Base-by-base conservation (phyloP, 2,797 vertebrate species). In the Notolabrus celidotus region DNA sequence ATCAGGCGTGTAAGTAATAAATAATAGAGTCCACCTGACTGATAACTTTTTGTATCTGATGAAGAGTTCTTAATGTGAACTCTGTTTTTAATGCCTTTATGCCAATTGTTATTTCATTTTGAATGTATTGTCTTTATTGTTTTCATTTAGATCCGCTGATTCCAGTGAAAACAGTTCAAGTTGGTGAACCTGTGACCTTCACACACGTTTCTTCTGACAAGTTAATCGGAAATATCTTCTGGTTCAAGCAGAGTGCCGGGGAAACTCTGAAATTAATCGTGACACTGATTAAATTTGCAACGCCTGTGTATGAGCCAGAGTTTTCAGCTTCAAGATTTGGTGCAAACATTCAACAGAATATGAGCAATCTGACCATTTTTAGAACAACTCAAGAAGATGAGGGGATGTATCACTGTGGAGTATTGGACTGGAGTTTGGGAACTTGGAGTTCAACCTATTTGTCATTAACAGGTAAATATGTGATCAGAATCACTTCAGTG, bases 341-440 rank as follows among this genome's bases (percentile, higher is more conserved):
- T 1, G 10, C 0, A 12, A 46, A 27, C 5, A 2, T 0, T 16
- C 0, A 8, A 10, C 2, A 27, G 0, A 56, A 10, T 9, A 5
- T 16, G 0, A 29, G 16, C 49, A 63, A 17, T 0, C 22, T 83
- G 62, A 65, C 58, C 6, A 80, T 83, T 42, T 8, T 38, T 1
- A 49, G 3, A 0, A 61, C 58, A 6, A 5, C 7, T 4, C 2
- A 46, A 20, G 59, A 78, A 9, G 74, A 84, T 33, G 71, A 78
- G 15, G 82, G 67, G 54, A 39, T 72, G 33, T 80, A 84, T 55
- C 82, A 81, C 61, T 80, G 82, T 61, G 57, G 0, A 7, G 0
- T 20, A 5, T 0, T 0, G 0, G 66, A 57, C 1, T 77, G 70
- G 69, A 0, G 0, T 3, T 10, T 7, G 3, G 10, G 7, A 6